Conservation (phyloP, 64 coral and sea anemone species). For the Montipora capricornis region DNA sequence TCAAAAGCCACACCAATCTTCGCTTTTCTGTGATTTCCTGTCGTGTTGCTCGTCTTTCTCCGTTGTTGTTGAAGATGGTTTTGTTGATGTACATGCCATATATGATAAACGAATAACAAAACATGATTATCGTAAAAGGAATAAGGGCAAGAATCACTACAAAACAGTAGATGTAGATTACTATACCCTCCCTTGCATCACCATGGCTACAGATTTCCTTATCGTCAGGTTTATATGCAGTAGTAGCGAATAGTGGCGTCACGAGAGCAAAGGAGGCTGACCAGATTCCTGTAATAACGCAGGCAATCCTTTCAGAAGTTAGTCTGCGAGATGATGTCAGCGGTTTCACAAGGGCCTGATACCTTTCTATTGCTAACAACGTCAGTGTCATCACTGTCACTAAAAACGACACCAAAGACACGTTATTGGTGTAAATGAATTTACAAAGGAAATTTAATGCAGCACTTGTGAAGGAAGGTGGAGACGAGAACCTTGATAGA, state of each 20-base stretch:
- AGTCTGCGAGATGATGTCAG: conserved; percentile 49
- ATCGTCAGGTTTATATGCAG: neutral
- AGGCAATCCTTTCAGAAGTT: conserved; percentile 52
- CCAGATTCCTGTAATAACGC: conserved; percentile 70
- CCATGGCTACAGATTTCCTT: neutral
- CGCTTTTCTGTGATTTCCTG: conserved; percentile 69
- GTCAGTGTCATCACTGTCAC: conserved; percentile 68
- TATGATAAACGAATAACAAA: conserved; percentile 78
- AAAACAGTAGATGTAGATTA: conserved; percentile 64
- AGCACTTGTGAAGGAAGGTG: too few species aligned
- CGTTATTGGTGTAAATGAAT: conserved; percentile 32
- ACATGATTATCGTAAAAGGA: conserved; percentile 57
- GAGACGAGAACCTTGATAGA: neutral
- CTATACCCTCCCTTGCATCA: neutral
- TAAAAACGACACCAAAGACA: conserved; percentile 49
- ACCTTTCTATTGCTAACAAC: conserved; percentile 72
- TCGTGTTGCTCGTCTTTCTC: conserved; percentile 15
- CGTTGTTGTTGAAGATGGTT: conserved; percentile 60
- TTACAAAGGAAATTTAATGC: conserved; percentile 68
- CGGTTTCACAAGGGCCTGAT: conserved; percentile 76
- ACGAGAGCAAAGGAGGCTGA: conserved; percentile 39
- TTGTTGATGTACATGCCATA: conserved; percentile 73
- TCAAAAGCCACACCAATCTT: conserved; percentile 62
- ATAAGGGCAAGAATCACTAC: conserved; percentile 50
- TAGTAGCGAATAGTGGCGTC: conserved; percentile 59